phyloP scores from a whole-genome alignment of 2,797 vertebrate species.

The Rhinichthys osculus region DNA sequence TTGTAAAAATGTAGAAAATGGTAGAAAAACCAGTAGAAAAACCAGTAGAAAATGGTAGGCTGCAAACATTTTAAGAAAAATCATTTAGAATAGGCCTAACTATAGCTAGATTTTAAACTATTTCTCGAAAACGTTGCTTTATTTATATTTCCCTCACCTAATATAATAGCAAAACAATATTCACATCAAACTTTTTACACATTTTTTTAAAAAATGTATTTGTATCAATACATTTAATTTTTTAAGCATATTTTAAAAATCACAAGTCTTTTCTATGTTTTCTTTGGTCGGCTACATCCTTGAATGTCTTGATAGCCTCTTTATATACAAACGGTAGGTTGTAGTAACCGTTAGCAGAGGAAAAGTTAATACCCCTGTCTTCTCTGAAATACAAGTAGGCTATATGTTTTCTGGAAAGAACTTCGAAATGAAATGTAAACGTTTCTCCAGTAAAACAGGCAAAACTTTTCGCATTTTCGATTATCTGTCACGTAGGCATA shows the following conservation, averaged over 20 bases:
- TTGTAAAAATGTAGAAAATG: not conserved
- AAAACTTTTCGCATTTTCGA: not conserved
- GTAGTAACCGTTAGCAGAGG: not conserved
- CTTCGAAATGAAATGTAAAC: not conserved
- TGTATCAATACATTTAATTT: not conserved
- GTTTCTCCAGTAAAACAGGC: not conserved
- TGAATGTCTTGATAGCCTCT: not conserved
- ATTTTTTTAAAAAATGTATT: not conserved
- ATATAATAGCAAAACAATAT: not conserved
- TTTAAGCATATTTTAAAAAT: not conserved
- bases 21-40: not conserved
- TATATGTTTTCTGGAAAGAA: not conserved
- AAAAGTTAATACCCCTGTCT: not conserved
- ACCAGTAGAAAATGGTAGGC: not conserved
- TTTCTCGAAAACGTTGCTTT: not conserved
- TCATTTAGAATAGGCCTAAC: not conserved
- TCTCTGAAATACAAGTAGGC: not conserved
- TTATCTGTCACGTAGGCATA: not conserved
- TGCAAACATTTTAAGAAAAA: not conserved
- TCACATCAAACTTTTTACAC: not conserved
- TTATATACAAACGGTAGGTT: not conserved
- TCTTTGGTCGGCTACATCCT: not conserved
- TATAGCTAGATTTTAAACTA: not conserved
- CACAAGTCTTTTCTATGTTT: not conserved
- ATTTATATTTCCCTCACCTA: not conserved